phyloP scores from a whole-genome alignment of 2,888 invertebrate species.

The Cheilosia urbana region DNA sequence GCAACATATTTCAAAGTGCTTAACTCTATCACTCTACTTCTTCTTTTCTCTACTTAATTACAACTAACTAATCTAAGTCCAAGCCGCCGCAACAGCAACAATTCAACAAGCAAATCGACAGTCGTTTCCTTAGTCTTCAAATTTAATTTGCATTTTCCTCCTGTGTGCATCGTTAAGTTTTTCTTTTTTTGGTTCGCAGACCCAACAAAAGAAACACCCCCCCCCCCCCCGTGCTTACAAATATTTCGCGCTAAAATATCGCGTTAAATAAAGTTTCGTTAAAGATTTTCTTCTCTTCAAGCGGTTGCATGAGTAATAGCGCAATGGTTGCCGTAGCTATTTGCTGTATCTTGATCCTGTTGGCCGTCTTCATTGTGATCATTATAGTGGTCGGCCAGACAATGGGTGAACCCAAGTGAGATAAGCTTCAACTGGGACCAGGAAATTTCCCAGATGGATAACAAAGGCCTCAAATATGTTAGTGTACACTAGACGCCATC shows the following conservation, averaged over 20 bases:
- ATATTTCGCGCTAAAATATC: slow-evolving; percentile 14
- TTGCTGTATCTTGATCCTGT: slow-evolving; percentile 91
- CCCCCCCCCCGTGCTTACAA: background rate
- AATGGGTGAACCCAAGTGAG: slow-evolving; percentile 87
- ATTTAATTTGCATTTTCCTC: slow-evolving; percentile 24
- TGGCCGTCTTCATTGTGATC: slow-evolving; percentile 92
- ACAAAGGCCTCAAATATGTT: slow-evolving; percentile 83
- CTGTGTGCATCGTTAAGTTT: slow-evolving; percentile 6
- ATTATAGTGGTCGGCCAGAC: slow-evolving; percentile 92
- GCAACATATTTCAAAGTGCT: slow-evolving; percentile 22
- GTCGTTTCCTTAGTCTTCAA: slow-evolving; percentile 5
- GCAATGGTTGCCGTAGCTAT: slow-evolving; percentile 93
- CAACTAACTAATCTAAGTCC: background rate
- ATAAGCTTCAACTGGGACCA: slow-evolving; percentile 84
- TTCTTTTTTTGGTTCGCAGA: background rate
- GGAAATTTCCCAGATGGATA: slow-evolving; percentile 84
- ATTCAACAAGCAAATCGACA: slow-evolving; percentile 2
- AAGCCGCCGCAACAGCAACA: background rate
- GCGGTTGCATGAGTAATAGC: slow-evolving; percentile 83
- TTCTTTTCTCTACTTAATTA: slow-evolving; percentile 64
- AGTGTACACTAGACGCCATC: slow-evolving; percentile 76
- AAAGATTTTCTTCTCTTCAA: slow-evolving; percentile 70
- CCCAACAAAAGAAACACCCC: background rate
- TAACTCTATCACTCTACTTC: slow-evolving; percentile 56
- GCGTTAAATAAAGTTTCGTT: slow-evolving; percentile 38